These are phyloP conservation scores for Euphonia xanthogaster DNA, from an alignment of 2,797 vertebrate genomes.

Conservation along the genomic window DNA sequence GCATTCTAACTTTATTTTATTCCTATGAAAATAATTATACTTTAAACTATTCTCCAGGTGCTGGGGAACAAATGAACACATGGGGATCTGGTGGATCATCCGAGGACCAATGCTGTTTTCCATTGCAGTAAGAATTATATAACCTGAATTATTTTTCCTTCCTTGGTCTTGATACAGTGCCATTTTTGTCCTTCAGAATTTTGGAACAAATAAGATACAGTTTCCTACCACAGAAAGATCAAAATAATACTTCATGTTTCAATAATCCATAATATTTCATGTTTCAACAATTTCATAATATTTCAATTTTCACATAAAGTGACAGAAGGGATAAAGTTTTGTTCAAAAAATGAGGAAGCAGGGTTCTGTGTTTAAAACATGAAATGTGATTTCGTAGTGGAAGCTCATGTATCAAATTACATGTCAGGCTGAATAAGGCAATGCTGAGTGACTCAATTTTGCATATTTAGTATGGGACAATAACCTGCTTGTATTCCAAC, in stretches of 20 bases:
- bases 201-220: neutral
- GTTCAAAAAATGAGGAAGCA: neutral
- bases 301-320: neutral
- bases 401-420: neutral
- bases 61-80: conserved; percentile 84
- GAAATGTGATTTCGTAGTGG: neutral
- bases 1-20: neutral
- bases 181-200: neutral
- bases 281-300: neutral
- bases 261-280: no score
- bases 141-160: neutral
- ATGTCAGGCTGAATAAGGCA: neutral
- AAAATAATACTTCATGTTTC: neutral
- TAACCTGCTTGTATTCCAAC: neutral
- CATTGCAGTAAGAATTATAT: conserved; percentile 81
- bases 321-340: neutral
- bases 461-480: neutral
- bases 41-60: conserved; percentile 78
- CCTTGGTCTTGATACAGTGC: neutral
- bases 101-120: conserved; percentile 87
- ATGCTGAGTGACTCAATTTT: neutral
- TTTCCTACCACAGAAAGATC: neutral
- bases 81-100: conserved; percentile 94
- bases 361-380: neutral
- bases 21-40: neutral